Evolutionary conservation across 2,113 vertebrate genomes (phyloP).

Genomic region (Martes martes): DNA sequence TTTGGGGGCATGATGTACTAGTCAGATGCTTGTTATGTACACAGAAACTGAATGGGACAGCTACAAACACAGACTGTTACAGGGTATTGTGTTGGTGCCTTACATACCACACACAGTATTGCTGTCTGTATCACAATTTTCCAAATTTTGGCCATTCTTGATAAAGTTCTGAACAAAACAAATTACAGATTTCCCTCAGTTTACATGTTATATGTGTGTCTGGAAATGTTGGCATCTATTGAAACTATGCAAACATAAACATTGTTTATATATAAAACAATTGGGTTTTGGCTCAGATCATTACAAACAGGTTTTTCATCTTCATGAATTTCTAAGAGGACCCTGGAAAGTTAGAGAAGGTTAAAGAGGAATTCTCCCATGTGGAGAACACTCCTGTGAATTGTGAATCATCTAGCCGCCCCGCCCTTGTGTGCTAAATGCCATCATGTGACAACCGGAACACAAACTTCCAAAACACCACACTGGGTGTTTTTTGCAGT

Average conservation of each 20-base stretch:
- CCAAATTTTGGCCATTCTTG: conserved; percentile 31
- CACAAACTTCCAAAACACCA: not conserved
- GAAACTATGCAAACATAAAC: not conserved
- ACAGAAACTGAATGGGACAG: not conserved
- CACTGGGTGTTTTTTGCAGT: not conserved
- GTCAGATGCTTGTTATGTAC: not conserved
- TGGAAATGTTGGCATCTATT: not conserved
- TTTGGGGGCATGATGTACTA: not conserved
- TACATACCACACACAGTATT: not conserved
- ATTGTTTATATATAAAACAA: conserved; percentile 28
- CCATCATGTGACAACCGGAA: not conserved
- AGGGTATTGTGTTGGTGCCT: not conserved
- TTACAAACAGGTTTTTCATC: not conserved
- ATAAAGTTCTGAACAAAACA: conserved; percentile 37
- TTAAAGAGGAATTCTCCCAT: not conserved
- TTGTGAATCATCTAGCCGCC: not conserved
- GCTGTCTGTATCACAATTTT: not conserved
- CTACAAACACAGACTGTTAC: not conserved
- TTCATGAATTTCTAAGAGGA: not conserved
- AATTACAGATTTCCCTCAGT: not conserved
- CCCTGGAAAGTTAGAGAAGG: not conserved
- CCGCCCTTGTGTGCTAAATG: not conserved
- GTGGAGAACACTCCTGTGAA: not conserved
- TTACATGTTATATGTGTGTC: conserved; percentile 11
- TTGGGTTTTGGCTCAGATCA: not conserved